Evolutionary conservation across 2,113 vertebrate genomes (phyloP).

Genomic region (Prinia subflava): DNA sequence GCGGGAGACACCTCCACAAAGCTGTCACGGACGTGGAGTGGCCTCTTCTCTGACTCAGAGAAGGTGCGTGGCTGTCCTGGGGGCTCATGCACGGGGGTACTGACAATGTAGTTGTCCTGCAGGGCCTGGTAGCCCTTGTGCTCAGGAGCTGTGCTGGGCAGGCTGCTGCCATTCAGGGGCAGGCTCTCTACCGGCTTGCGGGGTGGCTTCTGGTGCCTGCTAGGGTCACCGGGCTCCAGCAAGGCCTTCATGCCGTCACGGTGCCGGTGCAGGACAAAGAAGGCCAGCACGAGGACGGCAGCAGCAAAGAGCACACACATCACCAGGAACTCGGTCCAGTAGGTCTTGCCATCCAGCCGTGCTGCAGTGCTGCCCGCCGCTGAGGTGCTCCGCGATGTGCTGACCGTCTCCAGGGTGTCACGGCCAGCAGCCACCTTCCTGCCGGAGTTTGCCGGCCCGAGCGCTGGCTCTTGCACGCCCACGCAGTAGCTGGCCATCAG

Average conservation of each 20-base stretch:
- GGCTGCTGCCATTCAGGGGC: constrained; percentile 83
- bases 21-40: constrained; percentile 84
- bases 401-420: constrained; percentile 8
- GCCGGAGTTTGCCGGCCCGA: rapidly evolving
- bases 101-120: constrained; percentile 84
- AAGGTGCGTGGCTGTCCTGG: constrained; percentile 76
- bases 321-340: constrained; percentile 93
- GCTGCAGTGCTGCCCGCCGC: constrained; percentile 34
- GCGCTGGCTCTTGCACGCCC: not conserved
- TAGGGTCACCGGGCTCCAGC: constrained; percentile 83
- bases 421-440: not conserved
- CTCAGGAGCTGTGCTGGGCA: constrained; percentile 72
- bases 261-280: constrained; percentile 86
- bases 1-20: constrained; percentile 85
- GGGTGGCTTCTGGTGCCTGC: constrained; percentile 80
- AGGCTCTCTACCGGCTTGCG: constrained; percentile 83
- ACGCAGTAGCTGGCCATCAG: constrained; percentile 91
- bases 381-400: constrained; percentile 71
- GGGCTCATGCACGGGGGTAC: constrained; percentile 80
- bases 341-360: constrained; percentile 80
- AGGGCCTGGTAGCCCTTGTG: constrained; percentile 95
- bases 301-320: constrained; percentile 83
- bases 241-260: constrained; percentile 84
- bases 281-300: constrained; percentile 73
- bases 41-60: constrained; percentile 84